Percentiles rank a stretch among this genome's conserved stretches.
phyloP scores from a whole-genome alignment of 53 echinoderm and acorn worm genomes.

The Stichopus horrens region DNA sequence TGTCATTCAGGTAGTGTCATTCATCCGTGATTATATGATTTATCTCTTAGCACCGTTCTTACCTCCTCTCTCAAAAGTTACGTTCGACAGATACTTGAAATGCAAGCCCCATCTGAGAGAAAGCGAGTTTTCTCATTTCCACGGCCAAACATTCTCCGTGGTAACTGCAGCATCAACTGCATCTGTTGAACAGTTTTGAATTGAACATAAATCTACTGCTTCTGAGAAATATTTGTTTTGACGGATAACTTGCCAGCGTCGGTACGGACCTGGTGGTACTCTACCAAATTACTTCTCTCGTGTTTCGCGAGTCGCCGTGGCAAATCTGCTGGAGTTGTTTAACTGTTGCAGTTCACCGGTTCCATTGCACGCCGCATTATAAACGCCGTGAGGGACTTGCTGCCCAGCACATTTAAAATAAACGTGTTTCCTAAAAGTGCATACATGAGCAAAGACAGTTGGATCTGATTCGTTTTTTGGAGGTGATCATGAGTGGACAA shows the following conservation, averaged over 20 bases:
- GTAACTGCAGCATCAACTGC: background rate
- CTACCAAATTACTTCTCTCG: background rate
- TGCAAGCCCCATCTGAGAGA: background rate
- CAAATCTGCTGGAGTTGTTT: background rate
- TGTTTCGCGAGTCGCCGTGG: background rate
- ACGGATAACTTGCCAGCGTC: background rate
- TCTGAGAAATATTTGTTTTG: background rate
- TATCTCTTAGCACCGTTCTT: too few species aligned
- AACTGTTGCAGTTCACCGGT: background rate
- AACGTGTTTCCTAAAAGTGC: too few species aligned
- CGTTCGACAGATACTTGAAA: background rate
- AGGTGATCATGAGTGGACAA: slow-evolving; percentile 35
- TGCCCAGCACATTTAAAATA: too few species aligned
- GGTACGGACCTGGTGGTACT: background rate
- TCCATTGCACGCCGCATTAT: background rate
- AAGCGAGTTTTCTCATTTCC: background rate
- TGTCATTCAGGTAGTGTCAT: too few species aligned
- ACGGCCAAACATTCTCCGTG: background rate
- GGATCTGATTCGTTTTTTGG: background rate
- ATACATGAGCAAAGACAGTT: background rate
- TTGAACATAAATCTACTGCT: slow-evolving; percentile 33
- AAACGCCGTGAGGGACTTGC: too few species aligned
- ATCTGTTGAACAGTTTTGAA: slow-evolving; percentile 14
- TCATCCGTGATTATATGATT: too few species aligned
- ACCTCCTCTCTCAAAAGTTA: too few species aligned